Conservation (phyloP, 2,888 invertebrate genomes). For the Calliopum simillimum region DNA sequence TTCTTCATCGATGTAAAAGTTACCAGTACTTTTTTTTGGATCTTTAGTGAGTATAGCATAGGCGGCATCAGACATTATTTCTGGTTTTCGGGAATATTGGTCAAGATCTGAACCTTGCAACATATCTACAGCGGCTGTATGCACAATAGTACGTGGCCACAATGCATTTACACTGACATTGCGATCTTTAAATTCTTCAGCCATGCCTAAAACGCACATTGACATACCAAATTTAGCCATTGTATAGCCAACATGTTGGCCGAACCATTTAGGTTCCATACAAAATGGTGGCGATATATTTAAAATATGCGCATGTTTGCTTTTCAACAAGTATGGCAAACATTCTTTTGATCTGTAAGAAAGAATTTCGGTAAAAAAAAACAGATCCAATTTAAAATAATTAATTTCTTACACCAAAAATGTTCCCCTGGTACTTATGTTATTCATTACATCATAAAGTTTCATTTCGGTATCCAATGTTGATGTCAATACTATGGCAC, state of each 20-base stretch:
- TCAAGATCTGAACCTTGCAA: constrained; percentile 71
- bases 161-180: constrained; percentile 94
- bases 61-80: constrained; percentile 66
- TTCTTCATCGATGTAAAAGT: constrained; percentile 94
- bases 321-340: constrained; percentile 86
- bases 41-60: constrained; percentile 70
- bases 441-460: constrained; percentile 95
- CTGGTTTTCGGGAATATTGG: constrained; percentile 58
- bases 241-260: constrained; percentile 92
- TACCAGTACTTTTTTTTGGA: constrained; percentile 83
- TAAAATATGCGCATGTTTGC: constrained; percentile 91
- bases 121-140: constrained; percentile 94
- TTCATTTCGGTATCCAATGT: constrained; percentile 93
- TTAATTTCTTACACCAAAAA: constrained; percentile 83
- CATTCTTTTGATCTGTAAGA: constrained; percentile 88
- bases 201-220: constrained; percentile 98
- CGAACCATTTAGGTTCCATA: constrained; percentile 89
- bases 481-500: constrained; percentile 87
- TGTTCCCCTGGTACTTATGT: constrained; percentile 93
- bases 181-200: constrained; percentile 85
- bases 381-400: not conserved
- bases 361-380: not conserved
- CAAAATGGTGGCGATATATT: constrained; percentile 95
- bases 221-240: constrained; percentile 99
- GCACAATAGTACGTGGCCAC: constrained; percentile 94